Percentiles rank a stretch among this genome's conserved stretches.
These are phyloP conservation scores for Lycophotia porphyrea DNA, from an alignment of 2,888 invertebrate genomes.

Conservation along the genomic window DNA sequence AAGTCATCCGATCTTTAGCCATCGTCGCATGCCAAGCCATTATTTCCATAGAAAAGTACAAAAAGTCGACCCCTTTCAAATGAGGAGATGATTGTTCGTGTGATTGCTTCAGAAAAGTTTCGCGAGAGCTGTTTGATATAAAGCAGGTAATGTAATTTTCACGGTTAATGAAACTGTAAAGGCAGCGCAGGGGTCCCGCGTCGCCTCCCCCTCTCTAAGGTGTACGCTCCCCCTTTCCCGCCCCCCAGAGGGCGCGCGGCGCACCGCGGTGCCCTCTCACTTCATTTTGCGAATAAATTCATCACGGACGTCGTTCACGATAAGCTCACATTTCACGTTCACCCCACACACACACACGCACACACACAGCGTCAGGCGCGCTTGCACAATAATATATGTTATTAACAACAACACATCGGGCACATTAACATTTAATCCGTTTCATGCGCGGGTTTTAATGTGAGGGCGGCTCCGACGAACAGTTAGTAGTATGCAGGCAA, in stretches of 20 bases:
- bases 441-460: not conserved
- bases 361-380: not conserved
- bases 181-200: conserved; percentile 36
- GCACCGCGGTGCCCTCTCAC: conserved; percentile 68
- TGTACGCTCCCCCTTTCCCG: not conserved
- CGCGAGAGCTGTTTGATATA: conserved; percentile 65
- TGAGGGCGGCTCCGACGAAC: too few relatives aligned
- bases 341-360: conserved; percentile 3
- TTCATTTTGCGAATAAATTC: conserved; percentile 83
- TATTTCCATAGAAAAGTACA: not conserved
- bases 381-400: conserved; percentile 21
- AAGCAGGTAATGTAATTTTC: conserved; percentile 72
- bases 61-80: not conserved
- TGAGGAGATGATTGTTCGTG: conserved; percentile 26
- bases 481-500: too few relatives aligned
- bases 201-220: not conserved
- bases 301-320: conserved; percentile 69
- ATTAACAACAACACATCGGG: conserved; percentile 3
- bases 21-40: not conserved
- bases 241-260: conserved; percentile 38
- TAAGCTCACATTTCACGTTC: conserved; percentile 34
- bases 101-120: conserved; percentile 57
- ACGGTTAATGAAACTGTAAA: conserved; percentile 76
- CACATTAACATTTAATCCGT: conserved; percentile 25
- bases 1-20: not conserved